phyloP scores from a whole-genome alignment of 2,888 invertebrate genomes.

The Cephus rjabovi region DNA sequence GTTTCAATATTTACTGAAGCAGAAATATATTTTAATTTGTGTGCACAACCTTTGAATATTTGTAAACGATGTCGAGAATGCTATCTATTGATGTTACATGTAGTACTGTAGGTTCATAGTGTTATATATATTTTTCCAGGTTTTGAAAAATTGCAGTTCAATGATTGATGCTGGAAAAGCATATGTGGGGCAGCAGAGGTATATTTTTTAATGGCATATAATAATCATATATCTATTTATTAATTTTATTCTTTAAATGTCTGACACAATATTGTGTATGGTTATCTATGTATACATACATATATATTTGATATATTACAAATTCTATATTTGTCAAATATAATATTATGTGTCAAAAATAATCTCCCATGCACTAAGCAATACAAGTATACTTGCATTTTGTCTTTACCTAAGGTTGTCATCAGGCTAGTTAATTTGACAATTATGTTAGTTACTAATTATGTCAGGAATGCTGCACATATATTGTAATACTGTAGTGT shows the following conservation, averaged over 20 bases:
- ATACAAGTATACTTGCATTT: background rate
- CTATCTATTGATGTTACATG: background rate
- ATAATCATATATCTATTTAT: background rate
- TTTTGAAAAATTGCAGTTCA: slow-evolving; percentile 86
- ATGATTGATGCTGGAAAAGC: slow-evolving; percentile 94
- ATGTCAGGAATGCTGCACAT: background rate
- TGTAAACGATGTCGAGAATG: background rate
- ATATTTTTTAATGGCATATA: slow-evolving; percentile 46
- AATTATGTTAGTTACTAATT: background rate
- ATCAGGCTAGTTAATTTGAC: background rate
- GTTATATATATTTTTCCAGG: slow-evolving; percentile 60
- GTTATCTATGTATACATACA: background rate
- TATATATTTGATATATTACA: background rate
- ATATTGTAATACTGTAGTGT: background rate
- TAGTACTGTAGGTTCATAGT: background rate
- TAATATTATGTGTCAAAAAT: background rate
- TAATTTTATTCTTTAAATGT: background rate
- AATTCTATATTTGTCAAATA: background rate
- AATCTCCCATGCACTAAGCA: too few relatives aligned
- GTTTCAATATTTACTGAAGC: background rate
- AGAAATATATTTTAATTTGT: slow-evolving; percentile 5
- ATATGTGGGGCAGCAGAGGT: slow-evolving; percentile 94
- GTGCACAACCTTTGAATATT: background rate
- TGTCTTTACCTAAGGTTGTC: background rate
- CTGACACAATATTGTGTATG: background rate